Base-by-base conservation (phyloP, 2,888 invertebrate genomes). In the Nephrotoma flavescens region DNA sequence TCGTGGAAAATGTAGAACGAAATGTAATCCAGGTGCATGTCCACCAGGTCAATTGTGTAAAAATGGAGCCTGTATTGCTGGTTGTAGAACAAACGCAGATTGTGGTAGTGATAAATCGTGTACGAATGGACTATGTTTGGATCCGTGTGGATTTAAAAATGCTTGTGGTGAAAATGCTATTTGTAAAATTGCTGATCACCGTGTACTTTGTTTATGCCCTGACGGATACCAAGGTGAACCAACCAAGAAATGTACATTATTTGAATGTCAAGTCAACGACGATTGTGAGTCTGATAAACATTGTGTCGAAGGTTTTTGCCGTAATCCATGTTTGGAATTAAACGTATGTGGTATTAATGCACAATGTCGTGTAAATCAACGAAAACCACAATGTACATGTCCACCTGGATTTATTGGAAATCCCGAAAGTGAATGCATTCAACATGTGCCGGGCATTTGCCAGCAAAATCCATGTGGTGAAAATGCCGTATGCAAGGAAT, bases 161-260 rank as follows among this genome's bases (percentile, higher is more conserved):
- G 94, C 96, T 0, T 97, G 97, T 89, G 97, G 97, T 4, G 94
- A 94, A 88, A 95, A 96, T 90, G 96, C 97, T 0, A 90, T 96
- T 0, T 97, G 97, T 90, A 94, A 94, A 88, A 94, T 96, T 0
- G 94, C 95, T 2, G 95, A 96, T 88, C 97, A 97, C 91, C 94
- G 96, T 83, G 95, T 96, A 84, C 94, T 97, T 4, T 98, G 98
- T 90, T 93, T 96, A 87, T 98, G 98, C 90, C 96, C 97, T 0
- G 96, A 96, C 89, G 97, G 97, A 15, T 96, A 93, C 89, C 95
- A 95, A 88, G 97, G 97, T 0, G 96, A 97, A 90, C 96, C 97
- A 0, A 94, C 93, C 87, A 94, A 94, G 88, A 94, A 94, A 89
- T 97, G 97, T 89, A 94, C 94, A 88, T 93, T 95, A 88, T 95